These are phyloP conservation scores for Papilio protenor DNA, from an alignment of 2,888 invertebrate genomes.

Conservation along the genomic window DNA sequence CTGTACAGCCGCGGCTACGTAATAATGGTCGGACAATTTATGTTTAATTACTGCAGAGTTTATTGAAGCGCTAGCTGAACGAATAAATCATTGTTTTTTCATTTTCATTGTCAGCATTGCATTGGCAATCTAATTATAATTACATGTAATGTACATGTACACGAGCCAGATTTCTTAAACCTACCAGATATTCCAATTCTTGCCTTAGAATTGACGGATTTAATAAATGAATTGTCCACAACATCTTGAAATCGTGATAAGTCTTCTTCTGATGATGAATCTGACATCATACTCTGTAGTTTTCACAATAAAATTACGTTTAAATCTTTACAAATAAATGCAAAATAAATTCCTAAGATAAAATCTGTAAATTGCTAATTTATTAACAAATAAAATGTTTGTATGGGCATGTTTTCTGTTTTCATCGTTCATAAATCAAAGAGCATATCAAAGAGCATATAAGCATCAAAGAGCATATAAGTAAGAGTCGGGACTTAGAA, in stretches of 20 bases:
- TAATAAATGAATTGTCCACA: slow-evolving; percentile 77
- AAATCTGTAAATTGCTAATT: neutral
- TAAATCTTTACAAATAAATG: too few relatives aligned
- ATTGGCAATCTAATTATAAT: neutral
- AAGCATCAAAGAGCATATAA: too few relatives aligned
- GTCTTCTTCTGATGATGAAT: slow-evolving; percentile 80
- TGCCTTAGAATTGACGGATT: slow-evolving; percentile 48
- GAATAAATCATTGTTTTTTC: too few relatives aligned
- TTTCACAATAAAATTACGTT: slow-evolving; percentile 4
- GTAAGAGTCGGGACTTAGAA: too few relatives aligned
- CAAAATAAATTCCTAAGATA: neutral
- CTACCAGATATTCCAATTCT: slow-evolving; percentile 11
- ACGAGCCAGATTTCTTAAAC: neutral
- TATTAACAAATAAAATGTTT: neutral
- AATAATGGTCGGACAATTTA: too few relatives aligned
- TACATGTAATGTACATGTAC: neutral
- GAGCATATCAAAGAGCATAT: too few relatives aligned
- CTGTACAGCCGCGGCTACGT: too few relatives aligned
- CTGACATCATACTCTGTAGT: slow-evolving; percentile 66
- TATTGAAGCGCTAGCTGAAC: too few relatives aligned
- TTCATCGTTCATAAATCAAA: too few relatives aligned
- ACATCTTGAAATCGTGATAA: slow-evolving; percentile 78
- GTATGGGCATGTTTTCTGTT: too few relatives aligned
- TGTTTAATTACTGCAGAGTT: too few relatives aligned
- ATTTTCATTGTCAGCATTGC: neutral